phyloP scores from a whole-genome alignment of 2,888 invertebrate species.

The Pilophorus perplexus region DNA sequence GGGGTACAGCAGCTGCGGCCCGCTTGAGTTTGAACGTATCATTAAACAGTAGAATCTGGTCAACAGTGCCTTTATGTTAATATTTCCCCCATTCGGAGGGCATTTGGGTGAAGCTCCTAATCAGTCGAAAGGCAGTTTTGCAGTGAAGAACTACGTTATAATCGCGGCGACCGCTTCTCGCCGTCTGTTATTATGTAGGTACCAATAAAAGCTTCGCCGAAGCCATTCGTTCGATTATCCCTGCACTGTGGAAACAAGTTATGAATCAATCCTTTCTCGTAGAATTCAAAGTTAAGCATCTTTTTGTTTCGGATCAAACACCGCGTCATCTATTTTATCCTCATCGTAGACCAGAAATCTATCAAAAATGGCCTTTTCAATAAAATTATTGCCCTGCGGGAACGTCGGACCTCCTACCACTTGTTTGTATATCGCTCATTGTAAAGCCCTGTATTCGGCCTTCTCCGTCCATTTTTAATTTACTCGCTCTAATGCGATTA shows the following conservation, averaged over 20 bases:
- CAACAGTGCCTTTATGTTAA: constrained; percentile 20
- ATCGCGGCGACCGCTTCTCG: constrained; percentile 7
- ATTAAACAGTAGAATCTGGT: constrained; percentile 18
- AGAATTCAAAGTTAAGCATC: too few relatives aligned
- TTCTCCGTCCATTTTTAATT: too few relatives aligned
- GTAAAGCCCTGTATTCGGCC: too few relatives aligned
- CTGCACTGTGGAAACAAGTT: not conserved
- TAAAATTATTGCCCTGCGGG: too few relatives aligned
- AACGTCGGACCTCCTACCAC: too few relatives aligned
- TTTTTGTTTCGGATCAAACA: too few relatives aligned
- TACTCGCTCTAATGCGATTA: too few relatives aligned
- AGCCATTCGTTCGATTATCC: not conserved
- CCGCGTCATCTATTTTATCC: too few relatives aligned
- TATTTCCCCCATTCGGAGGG: not conserved
- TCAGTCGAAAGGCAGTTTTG: constrained; percentile 2
- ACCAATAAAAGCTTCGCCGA: too few relatives aligned
- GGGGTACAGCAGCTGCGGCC: constrained; percentile 11
- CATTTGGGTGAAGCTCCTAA: not conserved
- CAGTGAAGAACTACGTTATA: constrained; percentile 7
- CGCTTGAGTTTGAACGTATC: not conserved
- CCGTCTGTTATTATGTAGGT: constrained; percentile 12
- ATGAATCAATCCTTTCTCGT: constrained; percentile 1
- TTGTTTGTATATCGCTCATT: too few relatives aligned
- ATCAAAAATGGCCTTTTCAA: too few relatives aligned
- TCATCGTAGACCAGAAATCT: too few relatives aligned